Evolutionary conservation across 2,113 vertebrate genomes (phyloP).

Genomic region (Eidolon helvum): DNA sequence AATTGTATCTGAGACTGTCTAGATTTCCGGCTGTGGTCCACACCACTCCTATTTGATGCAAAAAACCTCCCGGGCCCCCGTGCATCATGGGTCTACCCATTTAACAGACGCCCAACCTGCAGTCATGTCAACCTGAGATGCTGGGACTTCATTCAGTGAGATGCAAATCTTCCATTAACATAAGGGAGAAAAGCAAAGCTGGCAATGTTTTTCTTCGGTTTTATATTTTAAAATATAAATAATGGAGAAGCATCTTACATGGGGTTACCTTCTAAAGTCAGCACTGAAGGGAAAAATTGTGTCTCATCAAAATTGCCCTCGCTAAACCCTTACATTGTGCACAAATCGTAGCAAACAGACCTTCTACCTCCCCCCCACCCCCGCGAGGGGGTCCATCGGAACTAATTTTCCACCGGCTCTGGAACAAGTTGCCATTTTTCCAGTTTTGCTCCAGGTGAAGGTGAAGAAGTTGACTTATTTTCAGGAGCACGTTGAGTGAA

Average conservation of each 20-base stretch:
- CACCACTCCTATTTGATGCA: neutral
- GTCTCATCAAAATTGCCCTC: neutral
- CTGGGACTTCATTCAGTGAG: neutral
- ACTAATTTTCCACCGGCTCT: neutral
- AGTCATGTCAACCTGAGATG: neutral
- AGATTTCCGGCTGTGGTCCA: neutral
- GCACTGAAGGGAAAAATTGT: neutral
- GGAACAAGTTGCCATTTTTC: neutral
- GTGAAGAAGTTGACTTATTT: neutral
- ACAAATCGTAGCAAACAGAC: neutral
- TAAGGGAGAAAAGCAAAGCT: neutral
- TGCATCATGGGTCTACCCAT: neutral
- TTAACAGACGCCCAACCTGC: neutral
- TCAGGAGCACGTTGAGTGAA: neutral
- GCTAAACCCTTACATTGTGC: neutral
- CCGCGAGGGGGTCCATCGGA: neutral
- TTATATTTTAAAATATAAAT: conserved; percentile 15
- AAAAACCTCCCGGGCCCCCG: neutral
- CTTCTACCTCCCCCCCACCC: too few relatives aligned
- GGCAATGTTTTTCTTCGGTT: neutral
- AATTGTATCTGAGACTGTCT: neutral
- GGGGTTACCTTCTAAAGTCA: neutral
- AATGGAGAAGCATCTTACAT: neutral
- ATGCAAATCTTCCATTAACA: neutral
- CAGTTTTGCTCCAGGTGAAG: neutral